Evolutionary conservation across 2,797 vertebrate species (phyloP).

Genomic region (Calcarius lapponicus): DNA sequence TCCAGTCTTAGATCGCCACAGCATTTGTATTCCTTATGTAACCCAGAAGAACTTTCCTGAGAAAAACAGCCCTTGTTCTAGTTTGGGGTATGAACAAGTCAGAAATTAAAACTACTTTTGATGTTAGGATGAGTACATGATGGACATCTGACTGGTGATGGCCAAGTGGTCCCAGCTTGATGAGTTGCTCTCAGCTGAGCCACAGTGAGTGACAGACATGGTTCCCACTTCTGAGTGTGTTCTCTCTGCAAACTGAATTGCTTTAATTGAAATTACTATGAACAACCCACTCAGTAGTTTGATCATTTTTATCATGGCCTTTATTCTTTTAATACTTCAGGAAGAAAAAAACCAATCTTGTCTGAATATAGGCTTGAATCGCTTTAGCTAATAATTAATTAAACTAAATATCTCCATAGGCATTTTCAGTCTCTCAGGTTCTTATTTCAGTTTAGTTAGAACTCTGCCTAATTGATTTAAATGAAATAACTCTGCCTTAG

Average conservation of each 20-base stretch:
- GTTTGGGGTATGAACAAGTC: fast-evolving
- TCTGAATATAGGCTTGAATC: neutral
- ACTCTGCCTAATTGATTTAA: neutral
- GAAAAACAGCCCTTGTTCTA: neutral
- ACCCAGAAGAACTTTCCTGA: neutral
- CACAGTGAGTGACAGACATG: neutral
- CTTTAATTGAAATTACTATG: neutral
- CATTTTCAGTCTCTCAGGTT: neutral
- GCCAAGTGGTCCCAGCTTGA: neutral
- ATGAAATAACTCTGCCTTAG: neutral
- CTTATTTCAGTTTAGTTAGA: slow-evolving; percentile 32
- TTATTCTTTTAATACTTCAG: neutral
- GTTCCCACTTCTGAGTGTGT: neutral
- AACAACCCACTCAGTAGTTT: neutral
- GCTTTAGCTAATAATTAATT: slow-evolving; percentile 27
- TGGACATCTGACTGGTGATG: neutral
- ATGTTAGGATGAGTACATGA: neutral
- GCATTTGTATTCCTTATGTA: neutral
- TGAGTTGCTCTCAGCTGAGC: neutral
- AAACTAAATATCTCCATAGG: neutral
- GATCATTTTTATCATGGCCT: neutral
- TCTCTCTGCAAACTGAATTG: neutral
- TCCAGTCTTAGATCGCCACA: neutral
- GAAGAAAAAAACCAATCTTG: neutral
- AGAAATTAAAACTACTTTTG: neutral